A percentile compares a stretch with the other conserved stretches of the same genome.
Evolutionary conservation across 2,797 vertebrate genomes (phyloP).

Genomic region (Smutsia gigantea): DNA sequence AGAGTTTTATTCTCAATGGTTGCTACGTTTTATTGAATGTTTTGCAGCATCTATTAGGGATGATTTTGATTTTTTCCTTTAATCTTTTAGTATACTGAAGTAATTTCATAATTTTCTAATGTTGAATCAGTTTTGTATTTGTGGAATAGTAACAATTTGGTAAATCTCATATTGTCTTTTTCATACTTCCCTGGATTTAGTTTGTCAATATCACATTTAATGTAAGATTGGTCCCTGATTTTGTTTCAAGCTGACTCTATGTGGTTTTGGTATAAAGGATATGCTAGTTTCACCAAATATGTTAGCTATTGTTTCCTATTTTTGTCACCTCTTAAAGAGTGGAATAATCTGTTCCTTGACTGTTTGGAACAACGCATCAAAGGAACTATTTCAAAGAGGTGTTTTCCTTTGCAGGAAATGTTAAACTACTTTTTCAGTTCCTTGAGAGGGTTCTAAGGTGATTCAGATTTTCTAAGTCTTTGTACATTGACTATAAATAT

Average conservation of each 20-base stretch:
- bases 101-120: conserved; percentile 10
- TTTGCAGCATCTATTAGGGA: not conserved
- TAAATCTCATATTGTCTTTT: conserved; percentile 4
- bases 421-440: conserved; percentile 34
- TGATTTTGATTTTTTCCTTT: not conserved
- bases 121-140: not conserved
- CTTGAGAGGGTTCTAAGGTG: not conserved
- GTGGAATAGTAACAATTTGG: not conserved
- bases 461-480: not conserved
- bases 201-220: conserved; percentile 7
- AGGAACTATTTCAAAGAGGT: not conserved
- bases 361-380: not conserved
- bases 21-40: not conserved
- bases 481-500: not conserved
- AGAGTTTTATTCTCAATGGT: not conserved
- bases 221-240: not conserved
- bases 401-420: not conserved
- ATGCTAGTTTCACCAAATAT: not conserved
- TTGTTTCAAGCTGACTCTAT: conserved; percentile 31
- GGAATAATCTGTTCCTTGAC: not conserved
- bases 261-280: not conserved
- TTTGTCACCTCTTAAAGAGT: not conserved
- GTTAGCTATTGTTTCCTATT: not conserved
- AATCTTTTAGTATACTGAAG: conserved; percentile 2
- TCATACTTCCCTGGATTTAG: not conserved